Percentiles rank a stretch among this genome's conserved stretches.
Evolutionary conservation across 2,888 invertebrate genomes (phyloP).

Genomic region (Dyspetes luteomarginatus): DNA sequence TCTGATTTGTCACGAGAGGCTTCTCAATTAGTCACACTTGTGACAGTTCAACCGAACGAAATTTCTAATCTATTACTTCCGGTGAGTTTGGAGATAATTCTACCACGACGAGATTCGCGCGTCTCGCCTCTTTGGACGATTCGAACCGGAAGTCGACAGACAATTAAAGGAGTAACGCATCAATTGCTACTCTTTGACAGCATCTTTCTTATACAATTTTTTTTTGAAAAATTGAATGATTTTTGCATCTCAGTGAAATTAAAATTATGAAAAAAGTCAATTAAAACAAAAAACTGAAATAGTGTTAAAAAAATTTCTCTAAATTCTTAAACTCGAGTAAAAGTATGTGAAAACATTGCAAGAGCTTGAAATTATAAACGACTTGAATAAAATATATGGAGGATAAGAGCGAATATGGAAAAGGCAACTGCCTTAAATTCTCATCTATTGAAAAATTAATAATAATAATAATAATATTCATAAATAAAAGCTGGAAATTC

Average conservation of each 20-base stretch:
- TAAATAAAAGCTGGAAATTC: not conserved
- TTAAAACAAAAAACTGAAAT: no score
- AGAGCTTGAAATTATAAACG: conserved; percentile 3
- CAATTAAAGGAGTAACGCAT: conserved; percentile 43
- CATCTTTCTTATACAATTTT: no score
- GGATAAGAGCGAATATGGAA: conserved; percentile 21
- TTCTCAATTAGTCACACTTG: conserved; percentile 5
- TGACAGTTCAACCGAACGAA: conserved; percentile 29
- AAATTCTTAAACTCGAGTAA: not conserved
- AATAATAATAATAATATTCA: not conserved
- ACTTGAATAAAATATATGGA: conserved; percentile 10
- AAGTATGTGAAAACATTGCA: conserved; percentile 11
- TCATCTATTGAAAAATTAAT: conserved; percentile 1
- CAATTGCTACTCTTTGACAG: conserved; percentile 25
- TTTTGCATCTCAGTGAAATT: not conserved
- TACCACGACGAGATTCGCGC: conserved; percentile 40
- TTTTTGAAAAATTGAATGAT: not conserved
- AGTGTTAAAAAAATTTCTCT: not conserved
- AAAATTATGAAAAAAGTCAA: not conserved
- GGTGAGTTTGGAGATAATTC: conserved; percentile 34
- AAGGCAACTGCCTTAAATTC: conserved; percentile 11
- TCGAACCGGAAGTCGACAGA: conserved; percentile 50
- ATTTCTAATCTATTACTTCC: conserved; percentile 62
- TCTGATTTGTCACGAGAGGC: conserved; percentile 2
- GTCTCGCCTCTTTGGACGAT: conserved; percentile 40